phyloP scores from a whole-genome alignment of 2,888 invertebrate genomes.

The Platycheirus rosarum region DNA sequence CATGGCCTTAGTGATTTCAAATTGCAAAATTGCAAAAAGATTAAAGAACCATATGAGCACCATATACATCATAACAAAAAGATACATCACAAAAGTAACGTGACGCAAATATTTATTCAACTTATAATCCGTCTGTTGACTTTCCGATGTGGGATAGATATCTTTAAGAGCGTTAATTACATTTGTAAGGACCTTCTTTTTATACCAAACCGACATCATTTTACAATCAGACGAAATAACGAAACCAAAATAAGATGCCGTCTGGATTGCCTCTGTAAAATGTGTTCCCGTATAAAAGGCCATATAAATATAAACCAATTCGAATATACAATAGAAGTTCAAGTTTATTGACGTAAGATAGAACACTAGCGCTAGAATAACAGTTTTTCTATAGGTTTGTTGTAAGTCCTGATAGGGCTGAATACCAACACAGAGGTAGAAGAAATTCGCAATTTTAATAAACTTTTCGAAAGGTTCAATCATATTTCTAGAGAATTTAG shows the following conservation, averaged over 20 bases:
- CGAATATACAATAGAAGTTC: conserved; percentile 75
- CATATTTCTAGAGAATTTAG: no score
- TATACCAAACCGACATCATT: conserved; percentile 76
- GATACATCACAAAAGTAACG: conserved; percentile 75
- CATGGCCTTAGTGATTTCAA: conserved; percentile 76
- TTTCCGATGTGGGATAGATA: conserved; percentile 75
- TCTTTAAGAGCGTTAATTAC: conserved; percentile 75
- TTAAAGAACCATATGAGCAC: conserved; percentile 79
- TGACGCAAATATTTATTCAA: conserved; percentile 55
- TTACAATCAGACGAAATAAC: conserved; percentile 77
- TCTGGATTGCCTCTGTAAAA: conserved; percentile 75
- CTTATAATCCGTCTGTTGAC: conserved; percentile 71
- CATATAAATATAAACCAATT: conserved; percentile 76
- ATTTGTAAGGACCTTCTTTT: conserved; percentile 73
- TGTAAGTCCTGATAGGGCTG: conserved; percentile 71
- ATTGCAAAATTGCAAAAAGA: conserved; percentile 76
- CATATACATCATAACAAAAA: conserved; percentile 77
- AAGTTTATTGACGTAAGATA: conserved; percentile 76
- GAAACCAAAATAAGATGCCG: conserved; percentile 78
- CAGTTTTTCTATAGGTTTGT: conserved; percentile 12
- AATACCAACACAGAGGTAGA: conserved; percentile 77
- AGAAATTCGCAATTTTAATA: conserved; percentile 75
- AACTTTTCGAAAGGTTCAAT: conserved; percentile 70
- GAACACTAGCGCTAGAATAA: conserved; percentile 68
- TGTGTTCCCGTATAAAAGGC: conserved; percentile 76